Evolutionary conservation across 2,797 vertebrate genomes (phyloP), one percentile per base, ranked within the genome.

Genomic region (Peromyscus attwateri): DNA sequence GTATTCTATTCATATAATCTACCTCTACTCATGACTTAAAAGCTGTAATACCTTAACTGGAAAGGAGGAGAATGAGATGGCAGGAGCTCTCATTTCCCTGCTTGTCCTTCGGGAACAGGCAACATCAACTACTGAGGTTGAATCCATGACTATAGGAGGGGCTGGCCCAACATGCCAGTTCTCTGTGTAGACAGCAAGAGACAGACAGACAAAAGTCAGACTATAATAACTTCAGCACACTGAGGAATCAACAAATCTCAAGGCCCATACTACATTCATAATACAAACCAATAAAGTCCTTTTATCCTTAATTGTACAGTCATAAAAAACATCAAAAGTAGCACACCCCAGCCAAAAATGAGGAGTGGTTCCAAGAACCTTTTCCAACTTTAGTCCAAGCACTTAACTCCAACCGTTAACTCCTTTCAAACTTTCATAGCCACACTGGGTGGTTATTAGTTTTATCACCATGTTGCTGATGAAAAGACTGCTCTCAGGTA

Each of bases 221-320:
- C 60, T 23, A 1, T 1, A 6, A 23, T 57, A 70, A 94, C 77
- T 49, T 71, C 4, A n/a, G 0, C 34, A 40, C 43, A 55, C 16
- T 12, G 17, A 3, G n/a, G 62, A 68, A 62, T 31, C 84, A 88
- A 75, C 40, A 31, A n/a, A 12, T 40, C 60, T 62, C 77, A 49
- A 76, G 95, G n/a, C 21, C 17, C 31, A 73, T 0, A 6, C 3
- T 76, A 31, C 1, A 11, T 57, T 71, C 55, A 57, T 49, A 83
- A n/a, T 64, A 49, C 27, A 46, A 91, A 46, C 2, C 27, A 76
- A 57, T 85, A 40, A n/a, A 62, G 29, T 85, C 8, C 7, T 68
- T 73, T 87, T 16, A 60, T 5, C 43, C n/a, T 89, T 91, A 25
- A 87, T 73, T 16, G 76, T 91, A 71, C 81, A 95, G 49, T 34